Evolutionary conservation across 2,797 vertebrate species (phyloP), one percentile per base, ranked within the genome.

Genomic region (Erethizon dorsatum): DNA sequence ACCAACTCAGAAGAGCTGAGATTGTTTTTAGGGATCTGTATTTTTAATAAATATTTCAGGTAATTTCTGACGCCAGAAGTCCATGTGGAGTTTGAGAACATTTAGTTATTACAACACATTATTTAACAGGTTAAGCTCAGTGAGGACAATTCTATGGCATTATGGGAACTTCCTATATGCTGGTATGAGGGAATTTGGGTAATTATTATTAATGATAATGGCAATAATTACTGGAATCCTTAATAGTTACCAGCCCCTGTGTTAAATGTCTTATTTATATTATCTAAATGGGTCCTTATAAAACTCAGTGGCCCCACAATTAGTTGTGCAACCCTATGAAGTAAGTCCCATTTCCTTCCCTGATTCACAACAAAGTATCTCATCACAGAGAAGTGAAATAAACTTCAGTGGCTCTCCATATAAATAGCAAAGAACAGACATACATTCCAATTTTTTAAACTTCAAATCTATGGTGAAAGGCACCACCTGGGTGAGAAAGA

Each of bases 81-180:
- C 59, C 12, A 52, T 11, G 41, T 73, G 37, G 22, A n/a, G 82
- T 67, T 87, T 63, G 33, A 84, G 45, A 79, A 56, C 52, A 56
- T 33, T 79, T 71, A 67, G 33, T 41, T 96, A 20, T 65, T 86
- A 83, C 1, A 45, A 79, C 24, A 52, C 12, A 13, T 33, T n/a
- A 50, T 95, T 75, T 63, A 45, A 6, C 6, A 86, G 85, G 90
- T 82, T 79, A 31, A 67, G 24, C 94, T 75, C 54, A 57, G 77
- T 71, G n/a, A 59, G 41, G 67, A 52, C 14, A 73, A 56, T 17
- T 15, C 47, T 87, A 56, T 87, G 63, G 82, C 85, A 91, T 89
- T 83, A 86, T 65, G 77, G 77, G 33, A 88, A 88, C n/a, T 91
- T 96, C 45, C 85, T 82, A 12, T 80, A 84, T 65, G 57, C 45